These are phyloP conservation scores for Chanos chanos DNA, from an alignment of 2,797 vertebrate species.

Conservation along the genomic window DNA sequence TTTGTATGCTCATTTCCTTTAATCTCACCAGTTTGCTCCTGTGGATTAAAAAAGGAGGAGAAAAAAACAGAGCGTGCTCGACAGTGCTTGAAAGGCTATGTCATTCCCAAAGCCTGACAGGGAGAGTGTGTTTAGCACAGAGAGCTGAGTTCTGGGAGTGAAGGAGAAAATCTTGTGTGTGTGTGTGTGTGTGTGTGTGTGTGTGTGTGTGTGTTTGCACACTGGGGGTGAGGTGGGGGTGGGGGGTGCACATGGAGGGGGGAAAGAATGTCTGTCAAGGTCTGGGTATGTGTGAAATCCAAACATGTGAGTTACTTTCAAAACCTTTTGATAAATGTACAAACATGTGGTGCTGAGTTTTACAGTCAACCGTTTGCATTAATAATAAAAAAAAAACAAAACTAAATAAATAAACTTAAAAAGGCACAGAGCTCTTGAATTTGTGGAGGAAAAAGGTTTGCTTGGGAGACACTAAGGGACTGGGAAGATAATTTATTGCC, in stretches of 20 bases:
- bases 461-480: no score
- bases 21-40: conserved; percentile 35
- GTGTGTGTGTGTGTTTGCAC: not conserved
- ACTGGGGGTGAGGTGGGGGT: not conserved
- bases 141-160: conserved; percentile 27
- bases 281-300: conserved; percentile 30
- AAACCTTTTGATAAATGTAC: conserved; percentile 18
- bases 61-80: conserved; percentile 14
- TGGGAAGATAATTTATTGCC: no score
- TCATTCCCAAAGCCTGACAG: conserved; percentile 43
- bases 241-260: not conserved
- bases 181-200: not conserved
- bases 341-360: no score
- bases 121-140: conserved; percentile 45
- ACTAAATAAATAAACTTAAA: not conserved
- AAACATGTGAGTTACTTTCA: not conserved
- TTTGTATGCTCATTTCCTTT: conserved; percentile 40
- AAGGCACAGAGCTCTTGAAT: not conserved
- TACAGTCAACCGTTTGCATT: no score
- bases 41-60: conserved; percentile 39
- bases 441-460: no score
- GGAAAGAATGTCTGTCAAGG: conserved; percentile 39
- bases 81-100: conserved; percentile 44
- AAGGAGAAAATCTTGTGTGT: conserved; percentile 1
- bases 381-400: no score